Evolutionary conservation across 30 jellyfish, hydroid and myxozoan genomes (phyloP).

Genomic region (Aurelia aurita): DNA sequence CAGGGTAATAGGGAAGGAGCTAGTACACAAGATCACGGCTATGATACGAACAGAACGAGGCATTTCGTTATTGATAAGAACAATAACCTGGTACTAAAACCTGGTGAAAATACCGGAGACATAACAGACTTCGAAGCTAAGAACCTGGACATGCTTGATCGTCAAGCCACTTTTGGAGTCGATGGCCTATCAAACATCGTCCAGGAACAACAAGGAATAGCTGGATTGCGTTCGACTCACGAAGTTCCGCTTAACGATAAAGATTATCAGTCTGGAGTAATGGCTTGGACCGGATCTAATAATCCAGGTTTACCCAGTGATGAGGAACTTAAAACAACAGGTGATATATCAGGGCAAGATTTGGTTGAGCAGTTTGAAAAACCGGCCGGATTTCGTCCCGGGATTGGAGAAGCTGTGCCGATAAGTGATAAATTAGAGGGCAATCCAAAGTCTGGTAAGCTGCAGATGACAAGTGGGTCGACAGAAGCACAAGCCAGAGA

Average conservation of each 20-base stretch:
- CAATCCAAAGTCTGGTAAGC: no score
- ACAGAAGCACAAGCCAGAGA: no score
- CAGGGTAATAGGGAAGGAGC: background rate
- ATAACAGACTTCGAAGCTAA: constrained; percentile 37
- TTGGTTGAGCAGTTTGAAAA: constrained; percentile 41
- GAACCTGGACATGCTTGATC: constrained; percentile 41
- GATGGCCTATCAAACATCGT: constrained; percentile 28
- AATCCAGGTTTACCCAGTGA: constrained; percentile 61
- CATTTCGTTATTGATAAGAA: constrained; percentile 62
- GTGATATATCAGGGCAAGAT: constrained; percentile 60
- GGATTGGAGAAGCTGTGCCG: no score
- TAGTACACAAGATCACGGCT: background rate
- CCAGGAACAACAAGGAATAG: constrained; percentile 37
- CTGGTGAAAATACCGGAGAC: constrained; percentile 55
- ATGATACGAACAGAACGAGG: constrained; percentile 60
- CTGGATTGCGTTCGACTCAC: constrained; percentile 31
- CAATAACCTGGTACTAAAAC: constrained; percentile 48
- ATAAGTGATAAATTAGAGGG: no score
- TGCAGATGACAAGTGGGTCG: no score
- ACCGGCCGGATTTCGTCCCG: background rate
- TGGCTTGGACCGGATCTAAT: constrained; percentile 70
- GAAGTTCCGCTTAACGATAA: constrained; percentile 14
- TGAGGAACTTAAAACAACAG: constrained; percentile 36
- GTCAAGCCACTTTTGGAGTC: constrained; percentile 54
- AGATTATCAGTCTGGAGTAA: constrained; percentile 50